Conservation (phyloP, 2,888 invertebrate species). For the Xestia rhomboidea region DNA sequence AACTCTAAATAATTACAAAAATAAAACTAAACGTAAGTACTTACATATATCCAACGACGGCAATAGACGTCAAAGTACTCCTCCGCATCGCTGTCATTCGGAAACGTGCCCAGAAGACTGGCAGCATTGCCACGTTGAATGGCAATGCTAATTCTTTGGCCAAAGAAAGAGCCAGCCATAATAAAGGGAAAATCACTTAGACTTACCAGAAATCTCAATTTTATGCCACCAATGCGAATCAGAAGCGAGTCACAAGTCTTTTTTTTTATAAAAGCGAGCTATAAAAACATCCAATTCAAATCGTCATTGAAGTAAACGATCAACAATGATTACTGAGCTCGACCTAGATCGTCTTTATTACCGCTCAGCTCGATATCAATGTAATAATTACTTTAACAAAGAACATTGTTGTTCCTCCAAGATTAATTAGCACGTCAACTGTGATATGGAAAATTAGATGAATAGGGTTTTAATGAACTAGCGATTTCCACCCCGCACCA, state of each 20-base stretch:
- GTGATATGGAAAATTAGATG: background rate
- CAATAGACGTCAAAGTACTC: too few species aligned
- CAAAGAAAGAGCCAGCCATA: too few species aligned
- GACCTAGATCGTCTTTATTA: conserved; percentile 19
- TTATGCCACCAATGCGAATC: background rate
- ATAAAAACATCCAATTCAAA: conserved; percentile 22
- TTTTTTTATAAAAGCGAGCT: background rate
- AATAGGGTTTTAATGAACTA: background rate
- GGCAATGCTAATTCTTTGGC: too few species aligned
- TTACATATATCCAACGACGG: too few species aligned
- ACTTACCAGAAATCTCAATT: background rate
- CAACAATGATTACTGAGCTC: conserved; percentile 23
- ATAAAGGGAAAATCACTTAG: background rate
- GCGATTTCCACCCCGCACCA: background rate
- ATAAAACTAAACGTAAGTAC: too few species aligned
- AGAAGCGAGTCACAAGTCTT: background rate
- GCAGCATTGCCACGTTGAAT: too few species aligned
- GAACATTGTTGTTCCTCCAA: conserved; percentile 8
- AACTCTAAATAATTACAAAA: too few species aligned
- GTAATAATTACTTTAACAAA: conserved; percentile 14
- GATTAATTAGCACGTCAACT: background rate
- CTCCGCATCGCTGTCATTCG: too few species aligned
- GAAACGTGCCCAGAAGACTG: too few species aligned
- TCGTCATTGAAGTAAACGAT: conserved; percentile 7
- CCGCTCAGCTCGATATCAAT: background rate